Conservation (phyloP, 23 tunicate genomes). For the Aplidium turbinatum region DNA sequence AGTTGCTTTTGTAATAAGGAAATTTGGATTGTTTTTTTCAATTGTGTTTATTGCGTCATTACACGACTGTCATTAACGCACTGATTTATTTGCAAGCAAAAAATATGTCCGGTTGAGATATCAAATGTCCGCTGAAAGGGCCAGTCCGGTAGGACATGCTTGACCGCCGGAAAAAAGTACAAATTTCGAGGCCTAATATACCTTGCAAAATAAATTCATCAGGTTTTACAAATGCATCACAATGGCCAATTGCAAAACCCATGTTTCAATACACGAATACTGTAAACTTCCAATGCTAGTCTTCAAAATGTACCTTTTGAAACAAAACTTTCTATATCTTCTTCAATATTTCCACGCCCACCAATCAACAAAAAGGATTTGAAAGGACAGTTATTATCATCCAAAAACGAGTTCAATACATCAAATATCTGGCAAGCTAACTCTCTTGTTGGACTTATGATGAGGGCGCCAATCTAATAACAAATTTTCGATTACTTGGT, state of each 20-base stretch:
- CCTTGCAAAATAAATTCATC: not conserved
- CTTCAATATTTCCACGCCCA: slow-evolving; percentile 75
- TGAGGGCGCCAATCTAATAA: slow-evolving; percentile 51
- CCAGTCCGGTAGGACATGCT: too few species aligned
- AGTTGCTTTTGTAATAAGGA: too few species aligned
- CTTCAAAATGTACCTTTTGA: not conserved
- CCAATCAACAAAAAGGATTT: slow-evolving; percentile 65
- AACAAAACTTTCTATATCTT: slow-evolving; percentile 32
- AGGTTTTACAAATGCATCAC: not conserved
- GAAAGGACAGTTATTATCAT: slow-evolving; percentile 35
- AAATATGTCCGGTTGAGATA: too few species aligned
- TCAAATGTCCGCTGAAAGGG: too few species aligned
- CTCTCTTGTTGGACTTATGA: slow-evolving; percentile 92
- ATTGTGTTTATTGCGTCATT: too few species aligned
- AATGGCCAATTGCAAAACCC: not conserved
- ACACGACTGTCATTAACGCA: too few species aligned
- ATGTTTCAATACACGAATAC: not conserved
- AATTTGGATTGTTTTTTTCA: too few species aligned
- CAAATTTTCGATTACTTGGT: too few species aligned
- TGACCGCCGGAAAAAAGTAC: too few species aligned
- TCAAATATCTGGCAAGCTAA: slow-evolving; percentile 88
- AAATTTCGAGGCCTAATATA: too few species aligned
- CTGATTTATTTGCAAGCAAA: too few species aligned
- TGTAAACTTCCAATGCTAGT: not conserved
- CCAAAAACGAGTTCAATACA: slow-evolving; percentile 53